phyloP scores from a whole-genome alignment of 1,140 invertebrate species.

The Lutraria rhynchaena region DNA sequence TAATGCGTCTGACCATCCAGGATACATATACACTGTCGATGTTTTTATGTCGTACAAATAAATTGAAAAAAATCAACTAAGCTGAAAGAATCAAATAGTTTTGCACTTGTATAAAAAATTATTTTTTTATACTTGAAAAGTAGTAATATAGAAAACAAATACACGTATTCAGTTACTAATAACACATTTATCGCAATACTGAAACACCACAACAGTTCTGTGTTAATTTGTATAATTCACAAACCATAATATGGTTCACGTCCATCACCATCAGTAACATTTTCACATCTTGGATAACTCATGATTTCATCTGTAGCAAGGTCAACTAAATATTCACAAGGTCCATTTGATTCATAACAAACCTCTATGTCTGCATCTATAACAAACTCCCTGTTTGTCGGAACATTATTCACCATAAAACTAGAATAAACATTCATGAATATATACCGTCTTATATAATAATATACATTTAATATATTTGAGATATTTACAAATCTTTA shows the following conservation, averaged over 20 bases:
- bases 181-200: no score
- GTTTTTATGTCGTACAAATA: not conserved
- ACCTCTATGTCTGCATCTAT: not conserved
- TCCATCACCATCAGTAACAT: conserved; percentile 6
- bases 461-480: not conserved
- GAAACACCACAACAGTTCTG: no score
- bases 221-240: no score
- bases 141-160: no score
- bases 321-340: not conserved
- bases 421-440: not conserved
- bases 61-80: not conserved
- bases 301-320: not conserved
- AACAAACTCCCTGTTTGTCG: not conserved
- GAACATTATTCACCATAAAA: conserved; percentile 15
- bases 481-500: not conserved
- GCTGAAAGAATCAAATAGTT: not conserved
- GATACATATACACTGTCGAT: not conserved
- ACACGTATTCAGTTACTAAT: no score
- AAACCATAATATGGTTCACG: conserved; percentile 24
- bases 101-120: not conserved
- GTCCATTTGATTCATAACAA: not conserved
- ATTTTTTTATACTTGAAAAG: no score
- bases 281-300: not conserved
- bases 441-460: not conserved
- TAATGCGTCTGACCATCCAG: not conserved